Conservation (phyloP, 2,797 vertebrate species). For the Micropoecilia bifurca region DNA sequence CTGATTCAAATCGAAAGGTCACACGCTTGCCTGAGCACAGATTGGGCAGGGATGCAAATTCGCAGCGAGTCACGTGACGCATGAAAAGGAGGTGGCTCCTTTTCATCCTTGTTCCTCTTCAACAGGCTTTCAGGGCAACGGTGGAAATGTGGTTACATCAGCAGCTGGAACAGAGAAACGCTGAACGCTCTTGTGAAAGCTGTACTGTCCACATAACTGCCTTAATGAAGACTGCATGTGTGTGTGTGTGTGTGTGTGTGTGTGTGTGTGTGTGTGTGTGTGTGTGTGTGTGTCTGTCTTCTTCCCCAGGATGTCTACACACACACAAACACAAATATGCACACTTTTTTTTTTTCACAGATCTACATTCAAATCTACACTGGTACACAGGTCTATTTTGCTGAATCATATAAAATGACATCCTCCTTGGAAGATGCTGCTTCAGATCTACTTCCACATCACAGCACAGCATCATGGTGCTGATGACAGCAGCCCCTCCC, state of each 20-base stretch:
- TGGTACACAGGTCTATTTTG: background rate
- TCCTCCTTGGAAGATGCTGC: slow-evolving; percentile 65
- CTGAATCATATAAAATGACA: slow-evolving; percentile 28
- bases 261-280: background rate
- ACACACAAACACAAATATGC: background rate
- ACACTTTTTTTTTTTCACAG: slow-evolving; percentile 3
- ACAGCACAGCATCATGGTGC: slow-evolving; percentile 56
- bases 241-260: background rate
- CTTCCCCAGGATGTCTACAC: slow-evolving; percentile 7
- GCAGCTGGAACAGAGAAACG: slow-evolving; percentile 30
- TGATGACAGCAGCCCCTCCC: slow-evolving; percentile 76
- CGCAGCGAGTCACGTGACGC: slow-evolving; percentile 57
- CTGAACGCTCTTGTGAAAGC: slow-evolving; percentile 30
- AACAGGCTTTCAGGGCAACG: slow-evolving; percentile 25
- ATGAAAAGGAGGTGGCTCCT: slow-evolving; percentile 17
- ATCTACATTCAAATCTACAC: background rate
- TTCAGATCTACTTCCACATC: slow-evolving; percentile 44
- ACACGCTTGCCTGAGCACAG: slow-evolving; percentile 51
- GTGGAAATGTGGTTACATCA: slow-evolving; percentile 32
- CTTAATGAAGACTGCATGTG: slow-evolving; percentile 3
- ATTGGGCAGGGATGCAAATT: slow-evolving; percentile 70
- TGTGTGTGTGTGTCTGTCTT: background rate
- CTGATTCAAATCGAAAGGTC: slow-evolving; percentile 60
- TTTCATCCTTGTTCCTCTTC: slow-evolving; percentile 35
- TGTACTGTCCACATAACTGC: slow-evolving; percentile 12